A percentile compares a stretch with the other conserved stretches of the same genome.
These are phyloP conservation scores for Anagyrus pseudococci DNA, from an alignment of 2,888 invertebrate genomes.

Conservation along the genomic window DNA sequence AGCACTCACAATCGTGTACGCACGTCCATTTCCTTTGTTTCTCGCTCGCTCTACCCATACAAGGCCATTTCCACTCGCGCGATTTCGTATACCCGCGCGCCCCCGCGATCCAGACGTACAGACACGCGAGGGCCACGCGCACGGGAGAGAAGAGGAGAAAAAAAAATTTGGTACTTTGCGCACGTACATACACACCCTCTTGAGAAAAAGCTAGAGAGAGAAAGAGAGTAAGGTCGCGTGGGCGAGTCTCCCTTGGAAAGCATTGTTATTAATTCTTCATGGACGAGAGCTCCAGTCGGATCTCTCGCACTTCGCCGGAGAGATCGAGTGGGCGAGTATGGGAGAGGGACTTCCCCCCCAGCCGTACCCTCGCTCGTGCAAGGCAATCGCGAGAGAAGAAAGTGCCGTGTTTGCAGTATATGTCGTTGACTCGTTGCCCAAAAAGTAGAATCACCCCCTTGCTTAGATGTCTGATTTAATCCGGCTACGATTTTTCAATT, in stretches of 20 bases:
- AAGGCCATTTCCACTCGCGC: neutral
- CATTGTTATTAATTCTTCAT: slow-evolving; percentile 54
- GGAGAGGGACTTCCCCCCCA: slow-evolving; percentile 39
- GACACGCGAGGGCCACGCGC: too few species aligned
- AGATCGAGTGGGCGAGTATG: slow-evolving; percentile 52
- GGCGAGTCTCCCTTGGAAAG: slow-evolving; percentile 39
- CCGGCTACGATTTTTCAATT: slow-evolving; percentile 47
- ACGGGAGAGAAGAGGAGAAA: neutral
- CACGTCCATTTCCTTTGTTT: too few species aligned
- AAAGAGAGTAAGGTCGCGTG: neutral
- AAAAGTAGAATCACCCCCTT: too few species aligned
- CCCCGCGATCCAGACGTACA: neutral
- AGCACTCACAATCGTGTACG: too few species aligned
- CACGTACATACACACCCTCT: neutral
- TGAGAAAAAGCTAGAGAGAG: too few species aligned
- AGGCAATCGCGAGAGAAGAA: slow-evolving; percentile 40
- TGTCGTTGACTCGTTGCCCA: slow-evolving; percentile 55
- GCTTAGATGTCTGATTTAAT: too few species aligned
- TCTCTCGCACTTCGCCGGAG: too few species aligned
- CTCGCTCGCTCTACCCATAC: too few species aligned
- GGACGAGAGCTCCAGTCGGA: slow-evolving; percentile 41
- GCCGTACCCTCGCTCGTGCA: slow-evolving; percentile 17
- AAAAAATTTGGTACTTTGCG: slow-evolving; percentile 13
- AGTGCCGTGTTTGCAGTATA: slow-evolving; percentile 53
- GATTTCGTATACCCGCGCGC: neutral